Conservation (phyloP, 2,888 invertebrate genomes). For the Notodonta dromedarius region DNA sequence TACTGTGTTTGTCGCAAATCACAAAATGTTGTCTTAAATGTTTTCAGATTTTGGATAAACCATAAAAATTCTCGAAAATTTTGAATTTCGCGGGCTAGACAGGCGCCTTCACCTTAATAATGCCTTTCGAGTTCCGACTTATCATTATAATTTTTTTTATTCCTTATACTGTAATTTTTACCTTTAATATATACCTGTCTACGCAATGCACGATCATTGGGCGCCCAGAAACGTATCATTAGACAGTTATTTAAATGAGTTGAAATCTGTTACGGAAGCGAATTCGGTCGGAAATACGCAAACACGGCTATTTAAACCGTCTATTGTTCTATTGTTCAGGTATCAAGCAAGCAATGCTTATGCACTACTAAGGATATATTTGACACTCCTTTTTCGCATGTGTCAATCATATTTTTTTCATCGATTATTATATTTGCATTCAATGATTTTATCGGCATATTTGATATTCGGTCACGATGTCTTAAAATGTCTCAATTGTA, state of each 20-base stretch:
- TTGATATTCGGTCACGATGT: constrained; percentile 14
- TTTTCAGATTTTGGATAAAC: too few relatives aligned
- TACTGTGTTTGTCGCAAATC: too few relatives aligned
- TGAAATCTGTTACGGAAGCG: constrained; percentile 40
- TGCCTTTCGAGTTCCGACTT: too few relatives aligned
- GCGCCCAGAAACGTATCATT: constrained; percentile 10
- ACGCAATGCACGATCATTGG: neutral
- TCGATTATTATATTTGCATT: constrained; percentile 36
- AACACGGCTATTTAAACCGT: constrained; percentile 43
- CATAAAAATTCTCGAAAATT: too few relatives aligned
- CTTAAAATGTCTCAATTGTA: constrained; percentile 15
- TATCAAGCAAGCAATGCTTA: neutral
- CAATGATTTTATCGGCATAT: constrained; percentile 39
- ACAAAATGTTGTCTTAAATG: too few relatives aligned
- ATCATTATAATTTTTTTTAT: too few relatives aligned
- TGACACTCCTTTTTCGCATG: constrained; percentile 34
- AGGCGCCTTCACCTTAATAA: too few relatives aligned
- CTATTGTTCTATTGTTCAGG: constrained; percentile 57
- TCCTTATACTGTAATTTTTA: neutral
- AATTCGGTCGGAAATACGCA: constrained; percentile 49
- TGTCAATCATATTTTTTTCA: constrained; percentile 54
- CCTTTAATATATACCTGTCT: neutral
- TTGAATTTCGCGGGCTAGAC: too few relatives aligned
- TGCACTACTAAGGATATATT: neutral
- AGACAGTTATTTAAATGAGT: constrained; percentile 16